Percentiles rank a stretch among this genome's conserved stretches.
phyloP scores from a whole-genome alignment of 1,140 invertebrate genomes.

The Chrysopa pallens region DNA sequence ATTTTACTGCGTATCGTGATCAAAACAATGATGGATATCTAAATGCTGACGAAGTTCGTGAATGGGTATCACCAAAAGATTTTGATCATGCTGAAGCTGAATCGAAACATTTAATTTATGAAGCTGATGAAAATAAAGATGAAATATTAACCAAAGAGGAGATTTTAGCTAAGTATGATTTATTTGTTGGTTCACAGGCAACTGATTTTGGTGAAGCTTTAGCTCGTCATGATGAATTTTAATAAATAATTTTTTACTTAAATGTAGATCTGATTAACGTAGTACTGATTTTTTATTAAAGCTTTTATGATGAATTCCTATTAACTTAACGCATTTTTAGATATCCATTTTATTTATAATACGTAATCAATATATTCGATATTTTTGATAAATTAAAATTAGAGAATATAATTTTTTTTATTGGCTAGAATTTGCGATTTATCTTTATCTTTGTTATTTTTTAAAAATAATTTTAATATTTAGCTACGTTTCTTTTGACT shows the following conservation, averaged over 20 bases:
- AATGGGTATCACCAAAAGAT: conserved; percentile 91
- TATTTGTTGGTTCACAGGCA: conserved; percentile 96
- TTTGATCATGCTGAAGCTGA: conserved; percentile 96
- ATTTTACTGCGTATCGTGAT: conserved; percentile 60
- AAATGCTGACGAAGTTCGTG: conserved; percentile 69
- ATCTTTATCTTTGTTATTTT: no score
- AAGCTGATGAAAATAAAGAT: conserved; percentile 83
- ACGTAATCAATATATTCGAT: no score
- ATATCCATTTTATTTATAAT: no score
- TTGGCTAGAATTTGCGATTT: no score
- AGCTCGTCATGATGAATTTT: conserved; percentile 87
- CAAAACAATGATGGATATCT: conserved; percentile 63
- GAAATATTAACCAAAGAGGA: conserved; percentile 80
- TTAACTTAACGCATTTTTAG: no score
- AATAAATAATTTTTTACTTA: conserved; percentile 12
- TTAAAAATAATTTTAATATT: no score
- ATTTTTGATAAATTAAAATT: no score
- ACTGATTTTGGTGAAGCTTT: conserved; percentile 97
- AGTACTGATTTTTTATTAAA: no score
- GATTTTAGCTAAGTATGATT: conserved; percentile 87
- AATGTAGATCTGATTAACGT: no score
- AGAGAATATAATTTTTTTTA: no score
- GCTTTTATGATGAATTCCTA: no score
- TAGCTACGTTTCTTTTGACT: no score
- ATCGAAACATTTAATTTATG: conserved; percentile 85